phyloP scores from a whole-genome alignment of 2,113 vertebrate genomes.

The Bombycilla garrulus region DNA sequence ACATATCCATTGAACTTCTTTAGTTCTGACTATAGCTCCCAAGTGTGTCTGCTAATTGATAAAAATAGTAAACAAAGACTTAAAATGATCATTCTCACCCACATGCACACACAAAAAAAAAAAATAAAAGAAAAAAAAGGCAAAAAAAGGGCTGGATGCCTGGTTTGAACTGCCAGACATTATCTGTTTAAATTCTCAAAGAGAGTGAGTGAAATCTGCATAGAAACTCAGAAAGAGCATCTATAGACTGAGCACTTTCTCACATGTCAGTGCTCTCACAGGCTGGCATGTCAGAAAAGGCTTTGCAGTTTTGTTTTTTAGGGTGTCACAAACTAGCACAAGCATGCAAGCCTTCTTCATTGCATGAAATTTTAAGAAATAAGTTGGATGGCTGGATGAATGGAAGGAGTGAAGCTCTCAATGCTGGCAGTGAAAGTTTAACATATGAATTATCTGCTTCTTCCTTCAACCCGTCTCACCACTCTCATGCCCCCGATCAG shows the following conservation, averaged over 20 bases:
- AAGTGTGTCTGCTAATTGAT: neutral
- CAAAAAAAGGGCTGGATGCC: neutral
- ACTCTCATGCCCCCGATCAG: neutral
- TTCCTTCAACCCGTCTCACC: neutral
- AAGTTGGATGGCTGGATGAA: neutral
- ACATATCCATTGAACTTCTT: neutral
- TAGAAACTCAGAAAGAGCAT: slow-evolving; percentile 38
- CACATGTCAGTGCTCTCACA: slow-evolving; percentile 42
- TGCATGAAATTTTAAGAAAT: slow-evolving; percentile 1
- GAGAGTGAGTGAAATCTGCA: neutral
- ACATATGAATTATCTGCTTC: neutral
- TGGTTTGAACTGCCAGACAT: slow-evolving; percentile 29
- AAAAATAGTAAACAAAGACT: neutral
- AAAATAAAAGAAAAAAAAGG: neutral
- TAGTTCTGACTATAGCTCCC: neutral
- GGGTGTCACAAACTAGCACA: slow-evolving; percentile 32
- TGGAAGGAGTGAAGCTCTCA: neutral
- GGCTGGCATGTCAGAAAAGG: slow-evolving; percentile 51
- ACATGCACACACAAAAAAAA: neutral
- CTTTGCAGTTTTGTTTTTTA: slow-evolving; percentile 45
- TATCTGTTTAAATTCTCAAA: slow-evolving; percentile 30
- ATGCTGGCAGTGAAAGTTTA: neutral
- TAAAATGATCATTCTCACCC: neutral
- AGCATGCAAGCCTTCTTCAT: slow-evolving; percentile 8
- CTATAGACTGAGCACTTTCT: slow-evolving; percentile 31